Conservation (phyloP, 1,140 invertebrate genomes). For the Penaeus chinensis region DNA sequence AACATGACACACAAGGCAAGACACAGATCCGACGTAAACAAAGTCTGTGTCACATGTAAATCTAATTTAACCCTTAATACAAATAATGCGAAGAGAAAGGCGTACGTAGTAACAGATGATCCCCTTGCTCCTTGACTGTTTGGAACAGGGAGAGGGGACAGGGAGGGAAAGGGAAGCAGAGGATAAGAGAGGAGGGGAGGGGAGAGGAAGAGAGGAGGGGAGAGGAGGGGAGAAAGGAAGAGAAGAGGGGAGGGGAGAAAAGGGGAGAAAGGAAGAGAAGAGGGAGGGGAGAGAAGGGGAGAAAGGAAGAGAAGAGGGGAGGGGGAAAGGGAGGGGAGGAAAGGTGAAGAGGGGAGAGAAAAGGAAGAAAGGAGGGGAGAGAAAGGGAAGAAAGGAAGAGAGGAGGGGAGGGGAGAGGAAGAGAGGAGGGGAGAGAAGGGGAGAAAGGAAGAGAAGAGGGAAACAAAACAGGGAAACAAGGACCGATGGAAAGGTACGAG, state of each 20-base stretch:
- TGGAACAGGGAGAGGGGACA: too few species aligned
- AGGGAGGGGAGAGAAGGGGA: not conserved
- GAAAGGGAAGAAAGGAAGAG: not conserved
- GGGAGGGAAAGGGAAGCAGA: not conserved
- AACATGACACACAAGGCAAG: too few species aligned
- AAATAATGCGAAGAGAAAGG: too few species aligned
- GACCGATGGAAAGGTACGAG: too few species aligned
- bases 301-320: not conserved
- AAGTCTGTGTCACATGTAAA: too few species aligned
- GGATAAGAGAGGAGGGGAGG: not conserved
- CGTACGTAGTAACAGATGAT: too few species aligned
- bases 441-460: too few species aligned
- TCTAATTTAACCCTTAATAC: too few species aligned
- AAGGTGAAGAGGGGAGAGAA: not conserved
- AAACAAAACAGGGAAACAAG: too few species aligned
- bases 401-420: not conserved
- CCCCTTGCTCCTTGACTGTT: too few species aligned
- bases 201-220: not conserved
- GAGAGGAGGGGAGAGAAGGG: too few species aligned
- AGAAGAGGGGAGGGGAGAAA: not conserved
- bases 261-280: not conserved
- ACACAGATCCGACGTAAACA: too few species aligned
- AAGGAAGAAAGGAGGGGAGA: not conserved
- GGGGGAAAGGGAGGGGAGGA: not conserved
- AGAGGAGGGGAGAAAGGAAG: not conserved